phyloP scores from a whole-genome alignment of 2,113 vertebrate species.

The Oreochromis tanganicae region DNA sequence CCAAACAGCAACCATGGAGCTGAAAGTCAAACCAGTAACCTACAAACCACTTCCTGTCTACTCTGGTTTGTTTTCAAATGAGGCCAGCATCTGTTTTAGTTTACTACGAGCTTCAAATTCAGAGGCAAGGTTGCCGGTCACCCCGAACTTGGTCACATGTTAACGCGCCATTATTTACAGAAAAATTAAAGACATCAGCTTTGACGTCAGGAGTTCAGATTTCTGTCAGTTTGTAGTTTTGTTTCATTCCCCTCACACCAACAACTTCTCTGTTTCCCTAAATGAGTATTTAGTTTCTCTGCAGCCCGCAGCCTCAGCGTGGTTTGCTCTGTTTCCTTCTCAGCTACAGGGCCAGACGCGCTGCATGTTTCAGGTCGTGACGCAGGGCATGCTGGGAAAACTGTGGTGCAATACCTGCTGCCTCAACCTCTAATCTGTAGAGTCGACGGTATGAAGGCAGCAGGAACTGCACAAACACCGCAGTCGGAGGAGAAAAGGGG shows the following conservation, averaged over 20 bases:
- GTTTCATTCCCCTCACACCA: neutral
- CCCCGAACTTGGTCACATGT: neutral
- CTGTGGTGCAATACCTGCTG: neutral
- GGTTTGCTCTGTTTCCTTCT: neutral
- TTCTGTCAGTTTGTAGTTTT: neutral
- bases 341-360: neutral
- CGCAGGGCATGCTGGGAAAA: constrained; percentile 14
- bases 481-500: neutral
- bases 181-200: neutral
- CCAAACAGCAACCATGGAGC: constrained; percentile 30
- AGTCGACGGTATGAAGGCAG: neutral
- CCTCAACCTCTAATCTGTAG: neutral
- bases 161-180: neutral
- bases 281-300: neutral
- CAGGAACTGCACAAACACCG: neutral
- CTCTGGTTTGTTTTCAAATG: constrained; percentile 48
- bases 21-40: constrained; percentile 52
- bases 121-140: neutral
- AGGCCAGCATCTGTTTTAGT: constrained; percentile 17
- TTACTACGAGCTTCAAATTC: neutral
- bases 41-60: constrained; percentile 68
- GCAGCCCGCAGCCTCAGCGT: neutral
- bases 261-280: neutral
- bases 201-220: neutral
- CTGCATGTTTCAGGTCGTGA: neutral